Evolutionary conservation across 2,113 vertebrate genomes (phyloP).

Genomic region (Pycnonotus jocosus): DNA sequence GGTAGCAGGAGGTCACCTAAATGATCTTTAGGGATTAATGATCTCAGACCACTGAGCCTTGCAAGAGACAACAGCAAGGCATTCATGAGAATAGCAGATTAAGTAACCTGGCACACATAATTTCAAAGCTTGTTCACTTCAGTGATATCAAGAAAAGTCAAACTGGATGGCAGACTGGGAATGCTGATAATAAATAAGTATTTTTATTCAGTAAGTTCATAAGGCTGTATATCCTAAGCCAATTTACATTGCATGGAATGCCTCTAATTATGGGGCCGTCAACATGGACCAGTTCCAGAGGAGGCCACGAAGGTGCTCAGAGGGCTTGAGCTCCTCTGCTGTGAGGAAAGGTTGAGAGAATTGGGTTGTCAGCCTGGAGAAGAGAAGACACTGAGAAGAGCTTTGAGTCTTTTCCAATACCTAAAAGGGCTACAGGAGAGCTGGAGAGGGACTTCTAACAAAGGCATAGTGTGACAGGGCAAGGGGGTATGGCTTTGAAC

Average conservation of each 20-base stretch:
- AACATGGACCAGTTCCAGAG: neutral
- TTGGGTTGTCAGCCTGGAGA: neutral
- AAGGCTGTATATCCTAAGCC: neutral
- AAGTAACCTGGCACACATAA: neutral
- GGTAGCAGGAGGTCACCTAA: neutral
- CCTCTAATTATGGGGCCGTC: neutral
- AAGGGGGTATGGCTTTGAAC: neutral
- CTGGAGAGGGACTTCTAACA: neutral
- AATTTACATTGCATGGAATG: neutral
- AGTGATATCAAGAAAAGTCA: neutral
- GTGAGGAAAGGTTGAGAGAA: neutral
- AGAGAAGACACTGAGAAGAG: neutral
- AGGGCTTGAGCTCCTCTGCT: neutral
- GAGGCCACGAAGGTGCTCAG: neutral
- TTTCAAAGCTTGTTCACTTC: neutral
- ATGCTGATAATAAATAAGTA: neutral
- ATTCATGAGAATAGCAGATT: neutral
- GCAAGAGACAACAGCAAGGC: neutral
- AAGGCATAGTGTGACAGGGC: neutral
- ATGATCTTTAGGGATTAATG: neutral
- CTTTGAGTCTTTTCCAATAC: neutral
- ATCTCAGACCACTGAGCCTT: neutral
- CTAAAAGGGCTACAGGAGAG: neutral
- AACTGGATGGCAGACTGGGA: neutral
- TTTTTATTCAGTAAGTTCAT: neutral